Percentiles rank a stretch among this genome's conserved stretches.
These are phyloP conservation scores for Drosophila mauritiana DNA, from an alignment of 1,140 invertebrate species.

Conservation along the genomic window DNA sequence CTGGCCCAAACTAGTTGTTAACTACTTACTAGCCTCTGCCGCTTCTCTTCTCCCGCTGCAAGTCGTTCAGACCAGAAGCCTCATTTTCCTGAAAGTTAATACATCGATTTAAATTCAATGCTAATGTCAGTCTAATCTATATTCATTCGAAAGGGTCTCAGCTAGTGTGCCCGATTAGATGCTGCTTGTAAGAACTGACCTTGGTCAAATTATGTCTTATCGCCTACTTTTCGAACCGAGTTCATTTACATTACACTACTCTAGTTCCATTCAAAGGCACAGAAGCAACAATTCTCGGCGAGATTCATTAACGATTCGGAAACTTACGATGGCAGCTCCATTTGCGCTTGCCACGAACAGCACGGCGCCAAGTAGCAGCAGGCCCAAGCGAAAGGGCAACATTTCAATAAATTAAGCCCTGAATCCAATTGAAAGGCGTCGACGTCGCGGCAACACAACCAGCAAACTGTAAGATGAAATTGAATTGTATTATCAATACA, in stretches of 20 bases:
- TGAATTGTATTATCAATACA: slow-evolving; percentile 70
- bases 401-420: slow-evolving; percentile 67
- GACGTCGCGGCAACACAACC: slow-evolving; percentile 36
- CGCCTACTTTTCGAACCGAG: slow-evolving; percentile 45
- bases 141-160: slow-evolving; percentile 2
- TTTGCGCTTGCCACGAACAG: slow-evolving; percentile 65
- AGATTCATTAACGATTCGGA: slow-evolving; percentile 56
- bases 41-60: slow-evolving; percentile 70
- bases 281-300: slow-evolving; percentile 6
- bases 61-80: slow-evolving; percentile 31
- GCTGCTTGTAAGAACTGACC: slow-evolving; percentile 62
- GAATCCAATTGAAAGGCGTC: slow-evolving; percentile 64
- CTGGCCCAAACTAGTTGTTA: too few species aligned
- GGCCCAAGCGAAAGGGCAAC: slow-evolving; percentile 80
- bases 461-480: slow-evolving; percentile 69
- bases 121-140: slow-evolving; percentile 59
- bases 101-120: slow-evolving; percentile 55
- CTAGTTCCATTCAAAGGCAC: slow-evolving; percentile 18
- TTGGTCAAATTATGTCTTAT: slow-evolving; percentile 70
- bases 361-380: slow-evolving; percentile 68
- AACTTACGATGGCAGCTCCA: slow-evolving; percentile 82
- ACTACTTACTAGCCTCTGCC: slow-evolving; percentile 75
- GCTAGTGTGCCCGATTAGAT: slow-evolving; percentile 18
- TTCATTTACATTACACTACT: slow-evolving; percentile 65
- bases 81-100: slow-evolving; percentile 56